Base-by-base conservation (phyloP, 2,888 invertebrate genomes). In the Shargacucullia verbasci region DNA sequence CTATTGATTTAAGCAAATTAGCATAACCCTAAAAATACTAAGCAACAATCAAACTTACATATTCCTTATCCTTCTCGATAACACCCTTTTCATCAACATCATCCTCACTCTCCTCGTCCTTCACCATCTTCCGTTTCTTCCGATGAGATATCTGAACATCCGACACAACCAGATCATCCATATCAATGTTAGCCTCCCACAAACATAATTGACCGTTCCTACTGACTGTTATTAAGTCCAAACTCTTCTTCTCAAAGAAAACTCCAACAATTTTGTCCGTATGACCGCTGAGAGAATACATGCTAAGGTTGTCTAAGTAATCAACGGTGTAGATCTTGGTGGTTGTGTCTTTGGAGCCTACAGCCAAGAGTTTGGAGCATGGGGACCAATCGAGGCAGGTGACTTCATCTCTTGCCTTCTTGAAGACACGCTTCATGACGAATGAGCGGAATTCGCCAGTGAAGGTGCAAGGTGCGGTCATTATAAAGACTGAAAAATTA, bases 331-430 rank as follows among this genome's bases (percentile, higher is more conserved):
- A 98, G 39, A 99, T 94, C 83, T 97, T 96, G 0, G 97, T 97
- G n/a, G 97, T 95, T 83, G 97, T 98, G 88, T 99, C 99, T 82
- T 97, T 97, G 0, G 98, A 97, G 0, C 99, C 99, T 8, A 97
- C 96, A n/a, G 98, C 97, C 9, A 99, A 88, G 34, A 98, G 94
- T 81, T 95, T 97, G 0, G 99, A 99, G 89, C 99, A 99, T 14
- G 95, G 94, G 0, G 99, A 98, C 99, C 99, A 99, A 84, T 98
- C 97, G 2, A 99, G 82, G 82, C 97, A 98, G 0, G 97, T 97
- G 0, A 98, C 97, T 61, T 97, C 97, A 84, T 98, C 98, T 59
- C 95, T 96, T 0, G 98, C 95, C 43, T 97, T 97, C 78, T 96
- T 96, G 85, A 97, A 98, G 0, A 97, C 97, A 54, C 97, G 94